A percentile compares a stretch with the other conserved stretches of the same genome.
Evolutionary conservation across 2,113 vertebrate species (phyloP).

Genomic region (Cyprinodon tularosa): DNA sequence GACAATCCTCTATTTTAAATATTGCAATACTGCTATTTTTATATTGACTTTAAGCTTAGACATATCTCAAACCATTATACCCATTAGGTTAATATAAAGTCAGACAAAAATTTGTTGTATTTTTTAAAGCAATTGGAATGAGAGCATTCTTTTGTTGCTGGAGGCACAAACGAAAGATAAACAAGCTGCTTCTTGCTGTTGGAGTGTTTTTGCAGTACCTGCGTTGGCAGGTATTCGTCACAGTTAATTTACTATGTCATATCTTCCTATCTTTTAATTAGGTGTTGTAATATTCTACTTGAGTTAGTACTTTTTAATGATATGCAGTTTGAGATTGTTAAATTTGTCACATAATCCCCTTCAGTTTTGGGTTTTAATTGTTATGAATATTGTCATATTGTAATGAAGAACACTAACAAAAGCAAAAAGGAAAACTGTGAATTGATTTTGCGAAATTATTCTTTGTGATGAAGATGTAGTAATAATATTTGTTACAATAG

Average conservation of each 20-base stretch:
- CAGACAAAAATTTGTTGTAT: conserved; percentile 30
- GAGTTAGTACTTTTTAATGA: not conserved
- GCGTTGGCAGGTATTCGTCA: conserved; percentile 4
- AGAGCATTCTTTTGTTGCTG: conserved; percentile 29
- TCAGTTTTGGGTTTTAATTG: not conserved
- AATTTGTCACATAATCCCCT: not conserved
- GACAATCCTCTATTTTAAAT: not conserved
- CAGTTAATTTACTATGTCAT: too few species aligned
- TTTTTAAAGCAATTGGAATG: conserved; percentile 16
- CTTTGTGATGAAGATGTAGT: too few species aligned
- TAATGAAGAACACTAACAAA: not conserved
- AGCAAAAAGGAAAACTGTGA: not conserved
- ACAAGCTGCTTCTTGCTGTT: conserved; percentile 31
- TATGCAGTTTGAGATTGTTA: not conserved
- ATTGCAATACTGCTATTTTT: not conserved
- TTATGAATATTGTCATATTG: not conserved
- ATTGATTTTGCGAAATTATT: not conserved
- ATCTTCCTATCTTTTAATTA: too few species aligned
- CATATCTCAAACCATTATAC: not conserved
- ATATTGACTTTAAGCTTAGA: not conserved
- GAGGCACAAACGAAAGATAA: conserved; percentile 32
- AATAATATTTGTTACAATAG: too few species aligned
- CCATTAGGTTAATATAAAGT: conserved; percentile 11
- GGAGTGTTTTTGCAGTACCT: conserved; percentile 20
- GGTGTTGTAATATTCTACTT: not conserved